These are phyloP conservation scores for Uropsilus gracilis DNA, from an alignment of 2,113 vertebrate genomes.

Conservation along the genomic window DNA sequence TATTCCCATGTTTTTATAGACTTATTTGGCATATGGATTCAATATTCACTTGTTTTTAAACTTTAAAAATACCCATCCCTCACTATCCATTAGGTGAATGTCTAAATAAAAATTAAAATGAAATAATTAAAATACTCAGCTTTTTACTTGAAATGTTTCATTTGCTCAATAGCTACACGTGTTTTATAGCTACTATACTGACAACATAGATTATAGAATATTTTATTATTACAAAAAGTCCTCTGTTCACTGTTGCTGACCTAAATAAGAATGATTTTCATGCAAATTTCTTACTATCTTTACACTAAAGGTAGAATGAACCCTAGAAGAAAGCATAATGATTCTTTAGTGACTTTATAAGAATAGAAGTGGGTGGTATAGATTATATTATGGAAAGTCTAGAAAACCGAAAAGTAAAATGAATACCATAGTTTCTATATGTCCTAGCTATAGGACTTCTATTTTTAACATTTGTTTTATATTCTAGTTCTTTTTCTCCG, in stretches of 20 bases:
- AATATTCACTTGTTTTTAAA: conserved; percentile 33
- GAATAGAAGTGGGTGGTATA: background rate
- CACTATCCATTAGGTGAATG: background rate
- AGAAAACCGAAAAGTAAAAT: conserved; percentile 3
- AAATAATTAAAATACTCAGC: background rate
- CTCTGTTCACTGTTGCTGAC: too few species aligned
- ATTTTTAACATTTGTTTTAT: conserved; percentile 45
- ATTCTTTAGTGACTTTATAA: conserved; percentile 6
- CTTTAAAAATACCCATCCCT: conserved; percentile 15
- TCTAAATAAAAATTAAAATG: conserved; percentile 41
- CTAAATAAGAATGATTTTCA: too few species aligned
- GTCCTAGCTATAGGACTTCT: background rate
- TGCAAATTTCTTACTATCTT: background rate
- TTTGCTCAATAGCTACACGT: background rate
- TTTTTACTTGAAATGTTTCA: background rate
- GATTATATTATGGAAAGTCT: conserved; percentile 47
- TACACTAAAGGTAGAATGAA: background rate
- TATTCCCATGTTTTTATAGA: background rate
- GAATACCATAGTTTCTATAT: background rate
- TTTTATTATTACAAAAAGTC: too few species aligned
- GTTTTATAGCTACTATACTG: background rate
- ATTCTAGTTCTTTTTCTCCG: background rate
- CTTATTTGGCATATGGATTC: background rate
- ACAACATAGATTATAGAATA: too few species aligned
- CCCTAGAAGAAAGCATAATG: background rate